Evolutionary conservation across 2,888 invertebrate species (phyloP).

Genomic region (Steromphala cineraria): DNA sequence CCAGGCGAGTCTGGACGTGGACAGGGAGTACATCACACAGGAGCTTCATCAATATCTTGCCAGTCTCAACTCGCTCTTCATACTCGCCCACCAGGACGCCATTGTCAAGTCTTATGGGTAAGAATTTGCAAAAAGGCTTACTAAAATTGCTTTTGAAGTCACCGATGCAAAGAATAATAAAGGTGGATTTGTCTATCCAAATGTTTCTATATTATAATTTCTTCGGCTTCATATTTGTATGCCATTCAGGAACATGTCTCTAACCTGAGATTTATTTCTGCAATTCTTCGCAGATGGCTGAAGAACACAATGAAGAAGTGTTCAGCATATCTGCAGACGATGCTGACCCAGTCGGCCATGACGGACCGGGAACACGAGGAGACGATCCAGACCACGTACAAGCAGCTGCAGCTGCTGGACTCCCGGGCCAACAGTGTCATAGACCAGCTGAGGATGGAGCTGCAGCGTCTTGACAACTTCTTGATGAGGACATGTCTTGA

Average conservation of each 20-base stretch:
- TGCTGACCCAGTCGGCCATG: conserved; percentile 48
- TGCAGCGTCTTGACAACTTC: too few relatives aligned
- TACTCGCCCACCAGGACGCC: conserved; percentile 47
- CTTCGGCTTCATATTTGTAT: too few relatives aligned
- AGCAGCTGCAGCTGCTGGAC: too few relatives aligned
- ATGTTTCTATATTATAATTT: too few relatives aligned
- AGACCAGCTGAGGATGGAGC: too few relatives aligned
- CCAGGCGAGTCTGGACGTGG: conserved; percentile 37
- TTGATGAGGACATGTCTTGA: too few relatives aligned
- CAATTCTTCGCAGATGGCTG: conserved; percentile 54
- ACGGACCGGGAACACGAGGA: conserved; percentile 49
- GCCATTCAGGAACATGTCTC: too few relatives aligned
- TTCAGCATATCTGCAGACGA: conserved; percentile 47
- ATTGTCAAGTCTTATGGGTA: conserved; percentile 62
- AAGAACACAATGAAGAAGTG: conserved; percentile 51
- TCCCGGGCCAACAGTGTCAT: too few relatives aligned
- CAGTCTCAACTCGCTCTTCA: conserved; percentile 52
- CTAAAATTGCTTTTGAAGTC: too few relatives aligned
- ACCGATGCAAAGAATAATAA: too few relatives aligned
- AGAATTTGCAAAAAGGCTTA: conserved; percentile 6
- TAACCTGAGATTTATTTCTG: neutral
- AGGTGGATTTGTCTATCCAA: too few relatives aligned
- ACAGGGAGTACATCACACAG: conserved; percentile 61
- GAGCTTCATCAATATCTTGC: conserved; percentile 50
- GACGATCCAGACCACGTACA: conserved; percentile 31